Base-by-base conservation (phyloP, 1,140 invertebrate species). In the Procambarus virginalis region DNA sequence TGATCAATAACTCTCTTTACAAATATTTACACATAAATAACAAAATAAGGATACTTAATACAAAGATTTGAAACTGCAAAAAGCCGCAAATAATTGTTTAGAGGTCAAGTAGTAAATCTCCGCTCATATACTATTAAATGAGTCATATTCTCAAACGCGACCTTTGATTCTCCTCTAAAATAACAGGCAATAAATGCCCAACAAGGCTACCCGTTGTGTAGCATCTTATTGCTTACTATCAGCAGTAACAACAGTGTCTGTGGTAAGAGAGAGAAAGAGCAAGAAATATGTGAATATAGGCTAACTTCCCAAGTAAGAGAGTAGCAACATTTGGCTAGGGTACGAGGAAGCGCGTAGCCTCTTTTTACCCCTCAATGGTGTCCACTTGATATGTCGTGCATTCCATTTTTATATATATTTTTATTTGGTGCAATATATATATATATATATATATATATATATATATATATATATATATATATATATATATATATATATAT, bases 201-300 rank as follows among this genome's bases (percentile, higher is more conserved):
- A 73, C 68, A 82, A 82, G 68, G 80, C 80, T 82, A 82, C 80
- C 80, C 80, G 80, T 82, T 82, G 58, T 82, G 80, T 82, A 82
- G 80, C 80, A 34, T 64, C 45, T 82, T 82, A 82, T 82, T 82
- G 80, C 80, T 82, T 82, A 82, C 58, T 14, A 55, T 17, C 68
- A 82, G 60, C 80, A 68, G 55, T 64, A 68, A 82, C 60, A 82
- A 73, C 48, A 68, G 60, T 68, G 20, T 82, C 58, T 68, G 58
- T 46, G 46, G 49, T 46, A 34, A 55, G 80, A 82, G 80, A 64
- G 58, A 82, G 60, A 82, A 73, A 68, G 34, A 34, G 34, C 34
- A 34, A 34, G 34, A 34, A 34, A 34, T 34, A 34, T 34, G 34
- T 20, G 34, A 34, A 34, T 34, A 73, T 73, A 73, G 68, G n/a